Conservation (phyloP, 2,888 invertebrate species). For the Leucophenga montana region DNA sequence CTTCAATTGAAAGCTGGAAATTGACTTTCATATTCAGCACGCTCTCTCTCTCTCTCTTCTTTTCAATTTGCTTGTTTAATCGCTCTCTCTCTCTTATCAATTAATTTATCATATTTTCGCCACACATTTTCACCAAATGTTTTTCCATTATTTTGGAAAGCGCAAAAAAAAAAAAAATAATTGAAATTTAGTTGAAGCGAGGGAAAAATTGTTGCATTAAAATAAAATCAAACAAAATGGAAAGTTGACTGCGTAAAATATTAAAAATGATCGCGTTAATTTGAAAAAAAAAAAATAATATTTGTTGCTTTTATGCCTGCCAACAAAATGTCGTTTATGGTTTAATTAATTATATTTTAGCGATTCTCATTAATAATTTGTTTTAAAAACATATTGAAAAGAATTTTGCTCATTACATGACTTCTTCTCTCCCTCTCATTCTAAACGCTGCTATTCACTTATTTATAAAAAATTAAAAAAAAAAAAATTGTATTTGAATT, state of each 20-base stretch:
- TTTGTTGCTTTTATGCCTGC: not conserved
- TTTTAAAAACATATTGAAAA: slow-evolving; percentile 15
- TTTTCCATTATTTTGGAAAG: slow-evolving; percentile 18
- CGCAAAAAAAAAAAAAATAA: not conserved
- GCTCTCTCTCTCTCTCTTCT: too few relatives aligned
- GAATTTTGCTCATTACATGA: slow-evolving; percentile 1
- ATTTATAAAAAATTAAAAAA: too few relatives aligned
- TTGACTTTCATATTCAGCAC: too few relatives aligned
- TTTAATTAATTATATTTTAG: not conserved
- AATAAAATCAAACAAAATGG: slow-evolving; percentile 8
- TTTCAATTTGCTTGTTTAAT: too few relatives aligned
- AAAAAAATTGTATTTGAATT: not conserved
- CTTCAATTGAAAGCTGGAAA: too few relatives aligned
- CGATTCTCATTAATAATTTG: slow-evolving; percentile 5
- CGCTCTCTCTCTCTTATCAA: too few relatives aligned
- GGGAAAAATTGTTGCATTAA: not conserved
- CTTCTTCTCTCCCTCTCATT: not conserved
- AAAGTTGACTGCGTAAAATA: not conserved
- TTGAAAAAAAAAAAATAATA: slow-evolving; percentile 1
- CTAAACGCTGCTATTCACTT: not conserved
- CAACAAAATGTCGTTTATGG: not conserved
- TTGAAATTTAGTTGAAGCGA: not conserved
- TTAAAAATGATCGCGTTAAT: slow-evolving; percentile 17
- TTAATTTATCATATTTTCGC: too few relatives aligned
- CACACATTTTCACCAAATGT: too few relatives aligned